Percentiles rank a stretch among this genome's conserved stretches.
phyloP scores from a whole-genome alignment of 2,797 vertebrate species.

The Oceanodroma leucorhoa region DNA sequence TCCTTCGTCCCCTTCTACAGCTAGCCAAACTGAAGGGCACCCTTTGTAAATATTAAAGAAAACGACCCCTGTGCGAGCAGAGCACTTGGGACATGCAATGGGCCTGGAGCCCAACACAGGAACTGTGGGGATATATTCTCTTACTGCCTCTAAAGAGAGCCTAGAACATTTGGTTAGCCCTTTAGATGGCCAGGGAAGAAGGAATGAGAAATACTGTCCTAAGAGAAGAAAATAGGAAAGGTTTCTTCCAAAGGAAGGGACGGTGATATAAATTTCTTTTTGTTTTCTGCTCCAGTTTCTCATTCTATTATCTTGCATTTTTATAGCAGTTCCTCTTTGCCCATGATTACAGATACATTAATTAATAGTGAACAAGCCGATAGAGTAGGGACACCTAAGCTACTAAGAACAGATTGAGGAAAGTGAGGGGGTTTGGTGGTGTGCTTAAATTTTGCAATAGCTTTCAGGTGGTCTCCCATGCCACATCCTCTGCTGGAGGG shows the following conservation, averaged over 20 bases:
- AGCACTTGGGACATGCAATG: neutral
- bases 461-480: neutral
- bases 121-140: neutral
- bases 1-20: neutral
- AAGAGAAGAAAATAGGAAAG: neutral
- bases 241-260: neutral
- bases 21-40: neutral
- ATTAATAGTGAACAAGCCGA: neutral
- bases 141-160: neutral
- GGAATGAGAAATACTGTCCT: neutral
- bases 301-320: neutral
- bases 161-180: neutral
- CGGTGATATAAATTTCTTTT: fast-evolving
- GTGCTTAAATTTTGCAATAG: neutral
- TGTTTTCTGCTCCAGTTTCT: neutral
- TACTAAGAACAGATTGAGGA: neutral
- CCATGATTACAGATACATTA: neutral
- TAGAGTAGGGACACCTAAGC: neutral
- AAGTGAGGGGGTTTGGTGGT: too few relatives aligned
- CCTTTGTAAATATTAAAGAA: neutral
- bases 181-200: neutral
- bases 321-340: neutral
- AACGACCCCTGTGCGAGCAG: neutral
- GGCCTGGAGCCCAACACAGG: neutral
- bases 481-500: neutral